Base-by-base conservation (phyloP, 1,140 invertebrate genomes). In the Zophobas morio region DNA sequence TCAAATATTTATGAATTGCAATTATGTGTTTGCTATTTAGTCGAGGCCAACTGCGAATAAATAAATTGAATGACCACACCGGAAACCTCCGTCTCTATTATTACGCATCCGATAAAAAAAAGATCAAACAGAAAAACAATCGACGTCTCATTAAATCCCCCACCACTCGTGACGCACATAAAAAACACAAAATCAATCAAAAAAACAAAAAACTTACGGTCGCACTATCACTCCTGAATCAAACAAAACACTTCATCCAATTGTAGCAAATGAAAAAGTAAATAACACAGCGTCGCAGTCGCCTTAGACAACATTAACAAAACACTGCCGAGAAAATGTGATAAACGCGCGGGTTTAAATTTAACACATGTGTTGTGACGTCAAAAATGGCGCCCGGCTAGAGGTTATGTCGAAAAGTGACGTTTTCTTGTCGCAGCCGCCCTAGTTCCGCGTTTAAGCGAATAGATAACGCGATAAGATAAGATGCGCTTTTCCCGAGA, bases 291-390 rank as follows among this genome's bases (percentile, higher is more conserved):
- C 42, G 42, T 54, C 53, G 53, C 53, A 32, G 53, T 54, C 32
- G 53, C 53, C 53, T 54, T 54, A 33, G 66, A 46, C 34, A 6
- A 37, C 40, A 34, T 42, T 33, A 54, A 54, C 53, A 54, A 54
- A 54, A 54, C 53, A 54, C 53, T 60, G 56, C 20, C 20, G 20
- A 20, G 20, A 20, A 20, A 20, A 20, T 20, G 20, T 20, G 20
- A 20, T 20, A 20, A 20, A 20, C 20, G 34, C 36, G 36, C 56
- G 56, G 35, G 34, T 60, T 36, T 66, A 1, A 66, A 66, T 66
- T 66, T 66, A 66, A 66, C n/a, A 39, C 39, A 66, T 39, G 42
- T 66, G 37, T 42, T 66, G n/a, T 66, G 60, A 66, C 60, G 60
- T 66, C 60, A 66, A 2, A 20, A 35, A 51, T 8, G 54, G 39